Evolutionary conservation across 2,888 invertebrate genomes (phyloP).

Genomic region (Ectemnius lituratus): DNA sequence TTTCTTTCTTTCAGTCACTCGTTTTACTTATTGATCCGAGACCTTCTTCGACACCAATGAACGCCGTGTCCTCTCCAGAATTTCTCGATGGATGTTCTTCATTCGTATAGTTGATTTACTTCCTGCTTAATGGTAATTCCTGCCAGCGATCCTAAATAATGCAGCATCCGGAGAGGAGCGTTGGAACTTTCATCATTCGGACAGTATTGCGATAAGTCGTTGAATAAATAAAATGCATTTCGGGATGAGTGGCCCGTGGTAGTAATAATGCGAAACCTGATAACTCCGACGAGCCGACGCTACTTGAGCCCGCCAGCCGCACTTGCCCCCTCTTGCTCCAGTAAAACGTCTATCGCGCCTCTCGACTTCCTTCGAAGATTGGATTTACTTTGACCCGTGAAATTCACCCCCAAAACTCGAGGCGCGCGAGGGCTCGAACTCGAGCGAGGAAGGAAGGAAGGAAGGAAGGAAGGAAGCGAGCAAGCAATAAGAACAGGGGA

Average conservation of each 20-base stretch:
- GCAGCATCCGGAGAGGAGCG: too few species aligned
- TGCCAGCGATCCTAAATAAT: too few species aligned
- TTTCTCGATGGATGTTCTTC: too few species aligned
- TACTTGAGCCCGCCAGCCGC: constrained; percentile 17
- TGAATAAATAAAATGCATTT: constrained; percentile 17
- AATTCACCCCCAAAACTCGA: constrained; percentile 46
- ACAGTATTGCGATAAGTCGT: constrained; percentile 18
- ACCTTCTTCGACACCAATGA: too few species aligned
- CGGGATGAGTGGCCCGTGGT: constrained; percentile 3
- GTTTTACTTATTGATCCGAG: too few species aligned
- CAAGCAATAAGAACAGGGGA: constrained; percentile 36
- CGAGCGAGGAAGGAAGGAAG: constrained; percentile 25
- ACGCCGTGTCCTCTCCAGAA: too few species aligned
- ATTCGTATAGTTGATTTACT: constrained; percentile 1
- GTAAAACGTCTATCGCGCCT: constrained; percentile 36
- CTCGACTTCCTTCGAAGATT: constrained; percentile 32
- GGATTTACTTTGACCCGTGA: constrained; percentile 52
- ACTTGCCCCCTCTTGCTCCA: background rate
- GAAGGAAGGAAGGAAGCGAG: constrained; percentile 33
- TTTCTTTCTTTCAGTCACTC: too few species aligned
- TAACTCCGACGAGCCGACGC: constrained; percentile 22
- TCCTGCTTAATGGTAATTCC: background rate
- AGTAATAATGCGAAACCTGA: constrained; percentile 34
- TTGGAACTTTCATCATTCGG: background rate
- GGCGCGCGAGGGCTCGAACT: constrained; percentile 14